These are phyloP conservation scores for Xestia ashworthii DNA, from an alignment of 2,888 invertebrate genomes.

Conservation along the genomic window DNA sequence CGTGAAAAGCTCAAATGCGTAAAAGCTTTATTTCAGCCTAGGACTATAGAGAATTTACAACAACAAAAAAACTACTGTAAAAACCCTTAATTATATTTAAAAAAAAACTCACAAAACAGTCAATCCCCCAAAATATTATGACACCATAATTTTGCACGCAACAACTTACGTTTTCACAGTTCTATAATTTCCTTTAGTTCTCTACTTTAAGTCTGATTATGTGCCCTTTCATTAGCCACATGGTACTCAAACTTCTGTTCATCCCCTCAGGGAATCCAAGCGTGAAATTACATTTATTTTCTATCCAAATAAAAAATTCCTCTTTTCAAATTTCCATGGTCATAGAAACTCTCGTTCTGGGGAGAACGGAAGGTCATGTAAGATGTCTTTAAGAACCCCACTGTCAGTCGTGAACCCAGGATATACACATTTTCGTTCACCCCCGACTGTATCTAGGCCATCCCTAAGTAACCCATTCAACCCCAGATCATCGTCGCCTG, in stretches of 20 bases:
- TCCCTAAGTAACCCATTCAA: background rate
- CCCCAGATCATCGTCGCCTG: constrained; percentile 81
- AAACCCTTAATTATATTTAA: background rate
- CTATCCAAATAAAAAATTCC: background rate
- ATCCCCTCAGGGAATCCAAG: background rate
- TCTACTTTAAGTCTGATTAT: too few species aligned
- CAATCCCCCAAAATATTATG: background rate
- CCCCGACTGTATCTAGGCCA: background rate
- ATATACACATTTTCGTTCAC: background rate
- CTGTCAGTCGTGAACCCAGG: background rate
- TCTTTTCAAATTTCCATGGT: background rate
- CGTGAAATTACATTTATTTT: background rate
- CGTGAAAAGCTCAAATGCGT: background rate
- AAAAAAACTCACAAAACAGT: too few species aligned
- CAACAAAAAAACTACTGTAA: too few species aligned
- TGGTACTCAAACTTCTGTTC: background rate
- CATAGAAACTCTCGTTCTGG: background rate
- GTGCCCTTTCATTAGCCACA: too few species aligned
- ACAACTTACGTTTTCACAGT: background rate
- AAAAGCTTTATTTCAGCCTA: background rate
- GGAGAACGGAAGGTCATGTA: background rate
- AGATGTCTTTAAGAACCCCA: background rate
- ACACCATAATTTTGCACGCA: background rate
- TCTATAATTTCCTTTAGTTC: background rate
- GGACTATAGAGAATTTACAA: background rate